These are phyloP conservation scores for Altica lythri DNA, from an alignment of 2,888 invertebrate genomes.

Conservation along the genomic window DNA sequence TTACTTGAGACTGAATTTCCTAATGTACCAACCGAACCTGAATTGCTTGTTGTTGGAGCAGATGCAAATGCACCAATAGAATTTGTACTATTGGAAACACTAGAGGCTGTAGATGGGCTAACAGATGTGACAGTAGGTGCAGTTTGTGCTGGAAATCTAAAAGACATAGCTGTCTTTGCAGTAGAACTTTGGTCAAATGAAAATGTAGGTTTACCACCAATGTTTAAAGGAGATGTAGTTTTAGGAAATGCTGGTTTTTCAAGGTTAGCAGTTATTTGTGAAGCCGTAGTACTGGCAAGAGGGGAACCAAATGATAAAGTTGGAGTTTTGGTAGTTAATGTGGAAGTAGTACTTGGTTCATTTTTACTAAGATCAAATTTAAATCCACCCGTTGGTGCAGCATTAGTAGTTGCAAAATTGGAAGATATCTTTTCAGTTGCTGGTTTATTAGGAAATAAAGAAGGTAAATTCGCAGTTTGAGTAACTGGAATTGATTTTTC, in stretches of 20 bases:
- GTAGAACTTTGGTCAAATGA: slow-evolving; percentile 21
- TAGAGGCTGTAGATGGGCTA: too few species aligned
- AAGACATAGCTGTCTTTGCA: background rate
- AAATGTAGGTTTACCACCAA: slow-evolving; percentile 18
- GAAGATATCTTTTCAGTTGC: slow-evolving; percentile 1
- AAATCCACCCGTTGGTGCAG: slow-evolving; percentile 42
- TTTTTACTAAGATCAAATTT: slow-evolving; percentile 45
- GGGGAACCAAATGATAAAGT: background rate
- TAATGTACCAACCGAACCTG: slow-evolving; percentile 2
- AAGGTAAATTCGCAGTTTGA: background rate
- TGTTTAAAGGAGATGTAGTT: too few species aligned
- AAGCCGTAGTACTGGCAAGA: background rate
- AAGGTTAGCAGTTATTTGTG: background rate
- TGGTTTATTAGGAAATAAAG: slow-evolving; percentile 12
- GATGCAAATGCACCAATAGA: slow-evolving; percentile 5
- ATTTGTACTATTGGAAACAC: too few species aligned
- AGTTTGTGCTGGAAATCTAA: slow-evolving; percentile 8
- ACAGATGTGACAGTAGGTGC: slow-evolving; percentile 1
- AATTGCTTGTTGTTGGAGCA: slow-evolving; percentile 7
- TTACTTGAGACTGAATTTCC: slow-evolving; percentile 5
- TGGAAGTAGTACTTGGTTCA: background rate
- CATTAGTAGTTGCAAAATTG: background rate
- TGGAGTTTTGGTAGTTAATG: background rate
- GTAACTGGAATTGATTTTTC: too few species aligned
- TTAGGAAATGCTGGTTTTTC: too few species aligned